Conservation (phyloP, 1,140 invertebrate species). For the Dufourea novaeangliae region DNA sequence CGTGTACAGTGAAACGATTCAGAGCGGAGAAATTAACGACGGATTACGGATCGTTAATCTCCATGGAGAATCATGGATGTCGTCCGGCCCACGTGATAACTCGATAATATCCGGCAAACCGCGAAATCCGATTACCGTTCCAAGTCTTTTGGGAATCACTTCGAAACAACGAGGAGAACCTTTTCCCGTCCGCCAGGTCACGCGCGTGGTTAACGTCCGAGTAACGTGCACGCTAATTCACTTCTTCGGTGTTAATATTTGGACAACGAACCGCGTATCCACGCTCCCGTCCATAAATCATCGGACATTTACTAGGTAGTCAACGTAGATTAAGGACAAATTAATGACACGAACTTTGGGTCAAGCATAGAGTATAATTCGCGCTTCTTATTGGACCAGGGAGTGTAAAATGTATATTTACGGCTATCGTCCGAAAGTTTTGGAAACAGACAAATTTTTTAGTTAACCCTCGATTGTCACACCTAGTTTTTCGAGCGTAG, state of each 20-base stretch:
- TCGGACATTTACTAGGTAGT: not conserved
- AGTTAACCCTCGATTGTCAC: too few species aligned
- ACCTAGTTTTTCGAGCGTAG: too few species aligned
- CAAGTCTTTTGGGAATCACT: slow-evolving; percentile 1
- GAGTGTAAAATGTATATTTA: too few species aligned
- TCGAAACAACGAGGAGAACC: not conserved
- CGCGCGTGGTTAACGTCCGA: not conserved
- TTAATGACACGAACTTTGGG: not conserved
- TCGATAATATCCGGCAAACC: slow-evolving; percentile 3
- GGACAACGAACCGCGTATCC: not conserved
- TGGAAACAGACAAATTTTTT: too few species aligned
- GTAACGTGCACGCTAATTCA: not conserved
- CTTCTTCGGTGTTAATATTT: not conserved
- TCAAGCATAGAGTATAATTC: too few species aligned
- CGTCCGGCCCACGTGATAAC: slow-evolving; percentile 1
- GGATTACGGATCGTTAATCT: slow-evolving; percentile 1
- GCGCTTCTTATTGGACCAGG: not conserved
- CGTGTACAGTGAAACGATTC: not conserved
- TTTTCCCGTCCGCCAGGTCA: not conserved
- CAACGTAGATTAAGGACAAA: not conserved
- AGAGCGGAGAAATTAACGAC: not conserved
- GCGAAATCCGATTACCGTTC: slow-evolving; percentile 10
- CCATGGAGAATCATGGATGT: not conserved
- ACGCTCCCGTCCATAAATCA: not conserved
- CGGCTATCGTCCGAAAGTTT: too few species aligned